Percentiles rank a stretch among this genome's conserved stretches.
Conservation (phyloP, 2,797 vertebrate genomes). For the Brachyrhaphis roseni region DNA sequence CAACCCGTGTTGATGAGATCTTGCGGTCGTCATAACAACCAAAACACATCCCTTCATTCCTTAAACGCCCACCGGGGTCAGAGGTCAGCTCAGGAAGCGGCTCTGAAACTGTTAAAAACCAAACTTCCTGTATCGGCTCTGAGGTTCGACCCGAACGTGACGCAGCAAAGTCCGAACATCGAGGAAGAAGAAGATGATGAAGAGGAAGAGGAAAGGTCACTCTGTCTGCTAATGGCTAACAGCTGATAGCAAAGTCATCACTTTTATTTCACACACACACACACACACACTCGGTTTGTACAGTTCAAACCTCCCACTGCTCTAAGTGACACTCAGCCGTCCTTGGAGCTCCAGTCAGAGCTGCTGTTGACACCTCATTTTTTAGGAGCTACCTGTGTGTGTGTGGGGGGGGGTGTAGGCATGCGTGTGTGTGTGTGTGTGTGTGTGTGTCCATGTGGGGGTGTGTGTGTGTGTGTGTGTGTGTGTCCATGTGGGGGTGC, state of each 20-base stretch:
- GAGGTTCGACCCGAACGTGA: background rate
- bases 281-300: constrained; percentile 8
- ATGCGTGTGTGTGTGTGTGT: constrained; percentile 19
- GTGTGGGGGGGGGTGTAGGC: constrained; percentile 31
- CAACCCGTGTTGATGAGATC: background rate
- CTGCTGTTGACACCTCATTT: constrained; percentile 62
- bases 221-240: constrained; percentile 1
- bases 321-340: constrained; percentile 27
- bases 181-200: background rate
- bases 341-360: constrained; percentile 50
- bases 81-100: background rate
- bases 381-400: constrained; percentile 45
- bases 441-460: too few relatives aligned
- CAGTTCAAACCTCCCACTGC: constrained; percentile 10
- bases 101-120: too few relatives aligned
- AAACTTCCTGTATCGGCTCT: too few relatives aligned
- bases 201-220: constrained; percentile 23
- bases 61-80: background rate
- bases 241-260: constrained; percentile 25
- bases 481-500: background rate
- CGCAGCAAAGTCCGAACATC: background rate
- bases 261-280: constrained; percentile 13
- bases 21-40: background rate
- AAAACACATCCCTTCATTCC: background rate
- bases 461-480: constrained; percentile 11